These are phyloP conservation scores for Cephus runcator DNA, from an alignment of 2,888 invertebrate species.

Conservation along the genomic window DNA sequence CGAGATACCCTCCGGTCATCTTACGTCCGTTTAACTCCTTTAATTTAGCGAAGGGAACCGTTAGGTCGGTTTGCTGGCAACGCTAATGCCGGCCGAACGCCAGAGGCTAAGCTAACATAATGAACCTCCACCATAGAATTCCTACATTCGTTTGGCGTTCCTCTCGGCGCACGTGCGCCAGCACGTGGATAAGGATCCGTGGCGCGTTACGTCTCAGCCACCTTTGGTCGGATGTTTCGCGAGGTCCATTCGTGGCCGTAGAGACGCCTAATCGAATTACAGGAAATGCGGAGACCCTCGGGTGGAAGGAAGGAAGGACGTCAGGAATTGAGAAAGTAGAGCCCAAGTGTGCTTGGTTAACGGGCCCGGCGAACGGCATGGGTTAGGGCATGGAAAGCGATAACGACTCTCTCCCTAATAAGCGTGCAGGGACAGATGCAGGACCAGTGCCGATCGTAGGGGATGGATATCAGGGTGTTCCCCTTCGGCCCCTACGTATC, in stretches of 20 bases:
- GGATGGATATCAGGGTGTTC: slow-evolving; percentile 20
- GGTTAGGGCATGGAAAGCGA: neutral
- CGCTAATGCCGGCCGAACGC: slow-evolving; percentile 55
- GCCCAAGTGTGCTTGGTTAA: neutral
- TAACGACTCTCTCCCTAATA: slow-evolving; percentile 25
- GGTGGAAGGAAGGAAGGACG: neutral
- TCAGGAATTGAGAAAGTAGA: neutral
- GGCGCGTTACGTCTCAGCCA: neutral
- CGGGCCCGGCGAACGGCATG: neutral
- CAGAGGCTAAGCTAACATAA: slow-evolving; percentile 57
- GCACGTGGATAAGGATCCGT: neutral
- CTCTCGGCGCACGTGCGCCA: neutral
- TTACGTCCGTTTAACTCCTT: slow-evolving; percentile 57
- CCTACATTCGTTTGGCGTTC: neutral
- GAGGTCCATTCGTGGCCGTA: slow-evolving; percentile 23
- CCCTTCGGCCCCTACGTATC: slow-evolving; percentile 39
- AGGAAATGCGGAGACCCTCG: slow-evolving; percentile 10
- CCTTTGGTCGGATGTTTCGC: neutral
- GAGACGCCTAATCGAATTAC: slow-evolving; percentile 62
- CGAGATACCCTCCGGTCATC: slow-evolving; percentile 47
- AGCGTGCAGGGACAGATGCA: slow-evolving; percentile 54
- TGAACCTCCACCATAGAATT: slow-evolving; percentile 52
- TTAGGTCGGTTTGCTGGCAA: slow-evolving; percentile 57
- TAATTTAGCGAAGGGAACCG: slow-evolving; percentile 58
- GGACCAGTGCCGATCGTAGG: slow-evolving; percentile 46